Evolutionary conservation across 2,797 vertebrate species (phyloP), one percentile per base, ranked within the genome.

Genomic region (Ateles fusciceps): DNA sequence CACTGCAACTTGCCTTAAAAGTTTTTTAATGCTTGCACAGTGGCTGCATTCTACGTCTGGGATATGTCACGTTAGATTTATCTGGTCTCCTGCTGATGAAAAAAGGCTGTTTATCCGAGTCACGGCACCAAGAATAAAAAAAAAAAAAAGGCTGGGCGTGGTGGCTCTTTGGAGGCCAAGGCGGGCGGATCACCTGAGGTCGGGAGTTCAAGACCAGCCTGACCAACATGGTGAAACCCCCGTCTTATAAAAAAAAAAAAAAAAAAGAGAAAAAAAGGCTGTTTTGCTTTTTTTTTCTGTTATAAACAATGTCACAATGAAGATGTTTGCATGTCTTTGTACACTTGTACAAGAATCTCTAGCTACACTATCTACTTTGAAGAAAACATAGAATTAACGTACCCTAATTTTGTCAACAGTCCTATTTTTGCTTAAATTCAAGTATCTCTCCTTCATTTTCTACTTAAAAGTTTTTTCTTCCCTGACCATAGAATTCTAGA

Each of bases 381-480:
- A 94, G 9, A 86, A 36, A 78, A 48, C 17, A 96, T 3, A 96
- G 50, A 87, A 88, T 1, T 83, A 15, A 81, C 52, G 26, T 72
- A 24, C 1, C 15, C 26, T 83, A 21, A 86, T 64, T 89, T 72
- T 94, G 50, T 83, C 30, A 79, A 72, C 24, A 94, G 33, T 50
- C 0, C 24, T 76, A 76, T 86, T 96, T 96, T 86, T 76, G 64
- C 12, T 89, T 92, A 71, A 92, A 19, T 89, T 86, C 75, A 92
- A 94, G 75, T 22, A 85, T 59, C 91, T 92, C 52, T 79, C 42
- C 57, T 85, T 91, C 28, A 91, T 44, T 88, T 95, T 7, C 71
- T 92, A 79, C 30, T 85, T 76, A 68, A 68, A 92, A 74, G 30
- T 89, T 89, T 33, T 50, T 88, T 86, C 55, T 79, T 61, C 44